Evolutionary conservation across 2,888 invertebrate species (phyloP).

Genomic region (Synanthedon vespiformis): DNA sequence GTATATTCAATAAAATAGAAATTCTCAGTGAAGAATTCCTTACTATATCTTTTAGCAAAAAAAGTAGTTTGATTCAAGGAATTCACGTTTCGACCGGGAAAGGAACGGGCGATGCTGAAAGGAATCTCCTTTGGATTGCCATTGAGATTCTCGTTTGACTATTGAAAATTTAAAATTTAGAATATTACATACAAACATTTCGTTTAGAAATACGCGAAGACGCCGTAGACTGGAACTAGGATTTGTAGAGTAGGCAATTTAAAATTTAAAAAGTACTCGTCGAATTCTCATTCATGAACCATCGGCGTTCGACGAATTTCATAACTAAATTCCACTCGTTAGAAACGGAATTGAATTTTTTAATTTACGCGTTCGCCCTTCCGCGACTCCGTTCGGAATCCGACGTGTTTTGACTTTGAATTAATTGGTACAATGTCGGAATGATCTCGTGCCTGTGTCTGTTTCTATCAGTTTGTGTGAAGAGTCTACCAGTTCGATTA

Average conservation of each 20-base stretch:
- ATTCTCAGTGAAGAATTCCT: no score
- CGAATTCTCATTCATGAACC: constrained; percentile 14
- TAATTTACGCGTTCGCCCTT: constrained; percentile 6
- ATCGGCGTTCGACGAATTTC: constrained; percentile 16
- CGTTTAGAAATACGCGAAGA: background rate
- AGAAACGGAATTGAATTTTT: constrained; percentile 11
- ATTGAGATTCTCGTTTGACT: no score
- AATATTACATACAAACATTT: background rate
- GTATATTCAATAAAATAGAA: no score
- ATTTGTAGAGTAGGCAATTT: constrained; percentile 17
- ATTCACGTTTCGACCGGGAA: no score
- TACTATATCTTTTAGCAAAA: no score
- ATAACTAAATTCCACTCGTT: constrained; percentile 16
- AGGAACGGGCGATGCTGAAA: no score
- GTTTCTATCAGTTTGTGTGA: no score
- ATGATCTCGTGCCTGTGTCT: constrained; percentile 12
- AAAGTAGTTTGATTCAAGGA: no score
- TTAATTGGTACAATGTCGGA: constrained; percentile 30
- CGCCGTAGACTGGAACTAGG: background rate
- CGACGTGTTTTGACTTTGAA: constrained; percentile 26
- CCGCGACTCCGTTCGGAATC: constrained; percentile 10
- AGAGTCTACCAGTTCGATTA: no score
- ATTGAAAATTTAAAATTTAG: background rate
- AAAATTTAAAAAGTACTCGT: constrained; percentile 23
- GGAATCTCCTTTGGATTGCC: no score